Conservation (phyloP, 2,888 invertebrate species). For the Myopa tessellatipennis region DNA sequence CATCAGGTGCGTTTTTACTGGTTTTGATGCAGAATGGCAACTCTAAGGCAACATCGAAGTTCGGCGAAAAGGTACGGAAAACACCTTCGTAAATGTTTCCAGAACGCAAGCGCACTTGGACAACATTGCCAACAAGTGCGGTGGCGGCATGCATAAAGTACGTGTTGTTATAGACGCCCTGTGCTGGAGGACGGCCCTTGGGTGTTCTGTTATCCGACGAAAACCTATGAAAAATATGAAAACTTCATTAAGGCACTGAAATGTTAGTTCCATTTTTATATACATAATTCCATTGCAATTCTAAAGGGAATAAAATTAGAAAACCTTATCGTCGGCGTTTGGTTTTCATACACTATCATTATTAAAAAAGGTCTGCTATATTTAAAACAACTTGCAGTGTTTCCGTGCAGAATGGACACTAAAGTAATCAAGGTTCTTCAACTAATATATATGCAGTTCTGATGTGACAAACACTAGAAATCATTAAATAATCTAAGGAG, state of each 20-base stretch:
- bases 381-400: too few species aligned
- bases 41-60: constrained; percentile 90
- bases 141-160: constrained; percentile 91
- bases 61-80: constrained; percentile 88
- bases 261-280: too few species aligned
- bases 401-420: too few species aligned
- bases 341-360: background rate
- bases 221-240: constrained; percentile 53
- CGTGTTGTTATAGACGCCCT: constrained; percentile 90
- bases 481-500: too few species aligned
- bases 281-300: background rate
- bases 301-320: too few species aligned
- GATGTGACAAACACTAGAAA: too few species aligned
- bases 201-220: constrained; percentile 62
- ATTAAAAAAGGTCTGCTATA: background rate
- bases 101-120: constrained; percentile 84
- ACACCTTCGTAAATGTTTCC: constrained; percentile 90
- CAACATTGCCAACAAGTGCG: constrained; percentile 84
- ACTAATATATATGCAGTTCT: too few species aligned
- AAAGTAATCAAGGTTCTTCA: too few species aligned
- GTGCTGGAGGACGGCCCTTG: constrained; percentile 73
- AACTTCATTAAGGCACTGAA: background rate
- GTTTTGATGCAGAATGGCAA: constrained; percentile 78
- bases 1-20: constrained; percentile 61
- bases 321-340: background rate